phyloP scores from a whole-genome alignment of 2,113 vertebrate species.

The Alexandromys fortis region DNA sequence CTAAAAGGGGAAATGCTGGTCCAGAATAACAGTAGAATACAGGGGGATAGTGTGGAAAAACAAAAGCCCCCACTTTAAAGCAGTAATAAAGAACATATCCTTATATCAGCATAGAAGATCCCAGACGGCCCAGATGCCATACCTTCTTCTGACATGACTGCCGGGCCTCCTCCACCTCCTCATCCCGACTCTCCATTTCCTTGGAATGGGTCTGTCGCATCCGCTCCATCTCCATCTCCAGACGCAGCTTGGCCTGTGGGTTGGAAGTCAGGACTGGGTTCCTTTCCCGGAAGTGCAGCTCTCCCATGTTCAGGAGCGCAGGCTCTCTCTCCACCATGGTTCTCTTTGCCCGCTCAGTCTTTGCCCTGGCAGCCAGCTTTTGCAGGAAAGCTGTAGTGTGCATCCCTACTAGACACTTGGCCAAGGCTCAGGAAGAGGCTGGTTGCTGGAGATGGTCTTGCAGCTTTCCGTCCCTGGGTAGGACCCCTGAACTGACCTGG shows the following conservation, averaged over 20 bases:
- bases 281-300: background rate
- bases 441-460: background rate
- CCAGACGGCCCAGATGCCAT: background rate
- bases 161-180: slow-evolving; percentile 97
- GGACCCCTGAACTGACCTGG: background rate
- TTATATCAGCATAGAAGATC: rapidly evolving
- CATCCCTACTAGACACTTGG: slow-evolving; percentile 2
- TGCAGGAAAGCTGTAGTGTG: background rate
- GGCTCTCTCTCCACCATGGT: background rate
- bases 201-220: slow-evolving; percentile 95
- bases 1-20: background rate
- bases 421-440: background rate
- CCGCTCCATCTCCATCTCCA: slow-evolving; percentile 99
- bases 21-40: background rate
- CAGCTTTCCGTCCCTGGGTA: background rate
- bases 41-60: background rate
- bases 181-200: slow-evolving; percentile 95
- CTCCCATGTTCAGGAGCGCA: background rate
- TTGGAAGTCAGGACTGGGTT: slow-evolving; percentile 1
- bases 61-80: background rate
- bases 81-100: background rate
- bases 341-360: background rate
- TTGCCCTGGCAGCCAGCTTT: background rate
- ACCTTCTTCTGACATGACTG: slow-evolving; percentile 99
- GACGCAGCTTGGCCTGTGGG: slow-evolving; percentile 93